Base-by-base conservation (phyloP, 2,113 vertebrate species). In the Garra rufa region DNA sequence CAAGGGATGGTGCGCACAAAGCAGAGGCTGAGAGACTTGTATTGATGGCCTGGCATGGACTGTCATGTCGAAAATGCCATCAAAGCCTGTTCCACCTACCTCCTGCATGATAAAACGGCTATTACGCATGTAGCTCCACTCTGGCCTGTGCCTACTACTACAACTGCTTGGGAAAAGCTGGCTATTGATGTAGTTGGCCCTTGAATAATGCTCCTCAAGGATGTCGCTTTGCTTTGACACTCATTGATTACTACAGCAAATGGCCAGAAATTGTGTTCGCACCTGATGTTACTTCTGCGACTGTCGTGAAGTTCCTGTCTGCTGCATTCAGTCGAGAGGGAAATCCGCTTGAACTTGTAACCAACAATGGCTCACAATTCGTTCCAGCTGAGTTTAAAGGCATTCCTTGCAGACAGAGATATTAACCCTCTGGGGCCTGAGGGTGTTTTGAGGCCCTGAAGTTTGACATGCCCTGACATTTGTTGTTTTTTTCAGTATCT, bases 201-300 rank as follows among this genome's bases (percentile, higher is more conserved):
- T 65, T 78, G 15, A 26, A 74, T 14, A 61, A 9, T 81, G 77
- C 61, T 9, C 74, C 63, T 10, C 43, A 43, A 10, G 52, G 52
- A 26, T 83, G 67, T 44, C 26, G 15, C 11, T 74, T 48, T 74
- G 43, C 55, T 13, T 9, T 83, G 17, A 86, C 76, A 63, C 65
- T 86, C n/a, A 81, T 85, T 83, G 85, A 88, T 76, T 89, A 85
- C 57, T 73, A 55, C 61, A 82, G 76, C 44, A 83, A 75, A 85
- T 86, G 67, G 82, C 82, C 85, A 52, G 86, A 86, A 65, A 79
- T 83, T 11, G 77, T 48, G 17, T 88, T 90, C 57, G 65, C 83
- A n/a, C 73, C 81, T 83, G 79, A 85, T 38, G 67, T 87, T 61
- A 87, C 84, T 26, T 85, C 87, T 70, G 41, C 15, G 6, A 81